Percentiles rank a stretch among this genome's conserved stretches.
phyloP scores from a whole-genome alignment of 2,113 vertebrate species.

The Zingel zingel region DNA sequence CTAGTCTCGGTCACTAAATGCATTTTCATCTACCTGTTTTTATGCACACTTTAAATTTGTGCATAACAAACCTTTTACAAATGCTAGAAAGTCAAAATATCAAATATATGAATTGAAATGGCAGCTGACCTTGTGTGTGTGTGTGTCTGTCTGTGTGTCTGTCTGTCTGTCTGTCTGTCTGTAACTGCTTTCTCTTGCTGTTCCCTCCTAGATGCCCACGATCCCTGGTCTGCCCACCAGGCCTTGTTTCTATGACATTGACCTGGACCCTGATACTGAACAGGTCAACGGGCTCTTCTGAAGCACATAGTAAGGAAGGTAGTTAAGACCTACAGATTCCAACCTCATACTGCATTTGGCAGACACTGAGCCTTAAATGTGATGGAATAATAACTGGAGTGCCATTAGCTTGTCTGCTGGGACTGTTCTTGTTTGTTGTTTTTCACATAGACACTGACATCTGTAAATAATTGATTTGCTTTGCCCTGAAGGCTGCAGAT shows the following conservation, averaged over 20 bases:
- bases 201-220: slow-evolving; percentile 91
- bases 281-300: slow-evolving; percentile 94
- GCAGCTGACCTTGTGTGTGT: no score
- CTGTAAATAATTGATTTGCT: slow-evolving; percentile 36
- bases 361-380: slow-evolving; percentile 19
- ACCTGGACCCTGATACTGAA: slow-evolving; percentile 92
- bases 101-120: not conserved
- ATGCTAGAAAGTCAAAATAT: not conserved
- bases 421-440: slow-evolving; percentile 14
- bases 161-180: no score
- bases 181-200: not conserved
- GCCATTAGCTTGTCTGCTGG: not conserved
- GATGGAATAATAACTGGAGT: slow-evolving; percentile 29
- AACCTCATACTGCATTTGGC: not conserved
- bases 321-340: not conserved
- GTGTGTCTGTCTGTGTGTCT: no score
- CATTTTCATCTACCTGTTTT: slow-evolving; percentile 24
- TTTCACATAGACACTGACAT: slow-evolving; percentile 16
- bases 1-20: not conserved
- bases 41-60: not conserved
- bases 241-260: slow-evolving; percentile 98
- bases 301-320: slow-evolving; percentile 54
- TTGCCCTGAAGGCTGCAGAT: not conserved
- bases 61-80: not conserved
- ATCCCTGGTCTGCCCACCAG: slow-evolving; percentile 98